Conservation (phyloP, 92 coral and sea anemone species). For the Epizoanthus rinbou region DNA sequence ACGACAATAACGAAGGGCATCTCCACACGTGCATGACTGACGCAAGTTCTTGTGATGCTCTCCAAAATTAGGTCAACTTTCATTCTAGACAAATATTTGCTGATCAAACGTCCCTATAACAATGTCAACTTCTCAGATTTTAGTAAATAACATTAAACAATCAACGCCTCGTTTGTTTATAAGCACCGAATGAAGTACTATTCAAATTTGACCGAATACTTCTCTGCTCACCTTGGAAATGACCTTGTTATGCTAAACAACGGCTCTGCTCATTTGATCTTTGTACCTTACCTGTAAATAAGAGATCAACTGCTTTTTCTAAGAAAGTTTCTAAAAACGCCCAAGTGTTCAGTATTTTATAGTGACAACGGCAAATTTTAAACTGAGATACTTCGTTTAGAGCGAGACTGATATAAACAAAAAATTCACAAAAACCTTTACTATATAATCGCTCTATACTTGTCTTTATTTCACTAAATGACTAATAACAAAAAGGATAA, state of each 20-base stretch:
- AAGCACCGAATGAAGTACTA: neutral
- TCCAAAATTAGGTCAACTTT: neutral
- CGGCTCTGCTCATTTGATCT: slow-evolving; percentile 37
- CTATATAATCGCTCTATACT: no score
- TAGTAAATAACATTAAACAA: slow-evolving; percentile 16
- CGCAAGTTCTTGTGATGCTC: neutral
- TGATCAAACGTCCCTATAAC: slow-evolving; percentile 3
- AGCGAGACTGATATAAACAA: no score
- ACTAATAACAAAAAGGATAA: no score
- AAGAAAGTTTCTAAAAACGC: neutral
- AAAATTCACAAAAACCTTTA: no score
- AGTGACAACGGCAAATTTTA: no score
- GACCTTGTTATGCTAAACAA: slow-evolving; percentile 27
- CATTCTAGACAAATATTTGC: slow-evolving; percentile 23
- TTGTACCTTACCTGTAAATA: slow-evolving; percentile 31
- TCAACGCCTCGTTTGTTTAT: slow-evolving; percentile 17
- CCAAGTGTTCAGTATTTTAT: neutral
- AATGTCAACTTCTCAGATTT: slow-evolving; percentile 2
- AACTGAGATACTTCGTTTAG: no score
- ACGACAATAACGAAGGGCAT: neutral
- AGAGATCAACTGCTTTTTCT: slow-evolving; percentile 25
- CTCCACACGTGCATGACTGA: slow-evolving; percentile 30
- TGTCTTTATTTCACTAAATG: no score
- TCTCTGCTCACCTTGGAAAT: slow-evolving; percentile 29
- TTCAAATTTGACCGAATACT: slow-evolving; percentile 32